Percentiles rank a stretch among this genome's conserved stretches.
Conservation (phyloP, 2,888 invertebrate genomes). For the Noctua janthe region DNA sequence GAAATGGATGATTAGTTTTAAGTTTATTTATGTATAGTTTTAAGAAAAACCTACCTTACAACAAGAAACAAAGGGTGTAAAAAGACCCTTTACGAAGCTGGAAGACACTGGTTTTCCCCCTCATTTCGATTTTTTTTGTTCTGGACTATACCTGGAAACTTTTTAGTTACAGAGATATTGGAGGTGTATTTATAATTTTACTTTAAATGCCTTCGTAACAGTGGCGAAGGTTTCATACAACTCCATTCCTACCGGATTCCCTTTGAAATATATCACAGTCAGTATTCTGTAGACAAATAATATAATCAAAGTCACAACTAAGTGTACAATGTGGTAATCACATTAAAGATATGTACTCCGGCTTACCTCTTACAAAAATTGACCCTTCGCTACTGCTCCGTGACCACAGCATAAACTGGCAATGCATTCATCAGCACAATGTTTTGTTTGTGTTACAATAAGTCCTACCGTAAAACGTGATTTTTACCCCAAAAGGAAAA, state of each 20-base stretch:
- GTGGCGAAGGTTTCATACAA: no score
- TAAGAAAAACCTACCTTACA: conserved; percentile 5
- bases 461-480: background rate
- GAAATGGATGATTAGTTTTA: conserved; percentile 3
- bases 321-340: no score
- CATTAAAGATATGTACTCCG: no score
- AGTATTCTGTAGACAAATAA: no score
- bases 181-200: background rate
- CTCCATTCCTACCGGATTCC: no score
- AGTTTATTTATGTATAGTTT: conserved; percentile 30
- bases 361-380: no score
- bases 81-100: background rate
- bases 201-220: background rate
- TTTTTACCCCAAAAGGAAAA: background rate
- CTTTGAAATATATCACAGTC: no score
- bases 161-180: no score
- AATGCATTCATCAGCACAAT: background rate
- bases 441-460: background rate
- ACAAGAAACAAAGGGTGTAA: background rate
- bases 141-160: background rate
- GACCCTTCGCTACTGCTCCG: background rate
- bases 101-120: background rate
- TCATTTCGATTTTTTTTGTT: background rate
- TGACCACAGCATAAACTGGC: background rate
- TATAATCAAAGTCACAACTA: no score